Evolutionary conservation across 2,797 vertebrate species (phyloP), one percentile per base, ranked within the genome.

Genomic region (Rhynchonycteris naso): DNA sequence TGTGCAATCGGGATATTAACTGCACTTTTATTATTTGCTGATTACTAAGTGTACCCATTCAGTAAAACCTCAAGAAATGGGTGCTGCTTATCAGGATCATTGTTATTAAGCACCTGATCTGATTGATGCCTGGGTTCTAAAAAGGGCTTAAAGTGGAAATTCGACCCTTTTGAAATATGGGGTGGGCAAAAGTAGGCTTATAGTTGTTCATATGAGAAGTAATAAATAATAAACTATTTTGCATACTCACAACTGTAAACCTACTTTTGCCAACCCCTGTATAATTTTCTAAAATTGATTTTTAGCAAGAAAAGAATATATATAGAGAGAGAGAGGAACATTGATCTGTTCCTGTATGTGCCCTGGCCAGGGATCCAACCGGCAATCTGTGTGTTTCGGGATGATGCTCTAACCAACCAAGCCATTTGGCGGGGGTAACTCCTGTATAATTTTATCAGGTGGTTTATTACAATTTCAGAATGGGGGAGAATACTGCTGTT

Each of bases 401-500:
- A 56, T 7, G 7, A 56, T 19, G 54, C 54, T 38, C 68, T 69
- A 24, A 24, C 68, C 35, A 69, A 69, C 3, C 22, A 11, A 69
- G 13, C 68, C 38, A 24, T 7, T 12, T 22, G 68, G 54, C 35
- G 35, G 38, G 21, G 21, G 68, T 35, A 21, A 38, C 21, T 11
- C 21, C 35, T 28, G 19, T 21, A 24, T 15, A 28, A 28, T 50
- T 58, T 83, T 19, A 50, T 8, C 10, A n/a, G 50, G 22, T 43
- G 33, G 71, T 33, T 63, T 54, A 28, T 26, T 56, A 7, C 33
- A 8, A 14, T 63, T 33, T 71, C 18, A 50, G 78, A n/a, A 28
- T 24, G 24, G 10, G 1, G 11, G 28, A n/a, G n/a, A n/a, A n/a
- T 58, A 10, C 11, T 50, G 4, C 13, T 33, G 5, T 12, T 5